phyloP scores from a whole-genome alignment of 2,797 vertebrate genomes.

The Psittacula echo region DNA sequence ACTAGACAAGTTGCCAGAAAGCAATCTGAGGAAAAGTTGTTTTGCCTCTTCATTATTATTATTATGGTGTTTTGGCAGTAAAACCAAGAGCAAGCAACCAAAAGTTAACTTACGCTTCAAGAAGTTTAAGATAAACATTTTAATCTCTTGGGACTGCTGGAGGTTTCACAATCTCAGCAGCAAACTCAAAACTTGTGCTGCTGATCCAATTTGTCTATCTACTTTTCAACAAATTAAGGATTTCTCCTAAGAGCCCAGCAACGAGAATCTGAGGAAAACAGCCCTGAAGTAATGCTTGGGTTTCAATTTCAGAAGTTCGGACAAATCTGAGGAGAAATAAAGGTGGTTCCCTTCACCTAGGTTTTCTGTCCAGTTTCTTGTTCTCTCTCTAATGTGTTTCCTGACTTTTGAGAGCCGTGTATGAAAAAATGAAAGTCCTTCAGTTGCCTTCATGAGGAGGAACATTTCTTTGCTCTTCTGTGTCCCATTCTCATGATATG shows the following conservation, averaged over 20 bases:
- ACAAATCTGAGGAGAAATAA: neutral
- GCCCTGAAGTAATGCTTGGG: neutral
- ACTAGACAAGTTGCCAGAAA: neutral
- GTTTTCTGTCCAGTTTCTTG: neutral
- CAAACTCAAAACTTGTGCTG: neutral
- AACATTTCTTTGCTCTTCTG: neutral
- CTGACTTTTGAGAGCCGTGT: neutral
- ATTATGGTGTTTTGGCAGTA: neutral
- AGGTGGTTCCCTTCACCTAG: accelerated
- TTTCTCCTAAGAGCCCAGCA: neutral
- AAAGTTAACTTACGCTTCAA: neutral
- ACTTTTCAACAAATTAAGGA: neutral
- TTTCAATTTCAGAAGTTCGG: neutral
- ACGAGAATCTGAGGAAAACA: neutral
- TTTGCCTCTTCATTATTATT: conserved; percentile 3
- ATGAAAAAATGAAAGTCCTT: neutral
- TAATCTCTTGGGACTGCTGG: neutral
- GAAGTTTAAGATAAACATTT: neutral
- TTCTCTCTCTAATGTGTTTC: neutral
- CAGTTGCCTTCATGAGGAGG: neutral
- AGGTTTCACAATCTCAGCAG: conserved; percentile 16
- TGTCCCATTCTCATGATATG: neutral
- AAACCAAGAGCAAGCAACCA: neutral
- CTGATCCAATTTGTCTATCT: neutral
- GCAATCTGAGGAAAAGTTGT: neutral